These are phyloP conservation scores for Dicrostonyx torquatus DNA, from an alignment of 2,797 vertebrate genomes.

Conservation along the genomic window DNA sequence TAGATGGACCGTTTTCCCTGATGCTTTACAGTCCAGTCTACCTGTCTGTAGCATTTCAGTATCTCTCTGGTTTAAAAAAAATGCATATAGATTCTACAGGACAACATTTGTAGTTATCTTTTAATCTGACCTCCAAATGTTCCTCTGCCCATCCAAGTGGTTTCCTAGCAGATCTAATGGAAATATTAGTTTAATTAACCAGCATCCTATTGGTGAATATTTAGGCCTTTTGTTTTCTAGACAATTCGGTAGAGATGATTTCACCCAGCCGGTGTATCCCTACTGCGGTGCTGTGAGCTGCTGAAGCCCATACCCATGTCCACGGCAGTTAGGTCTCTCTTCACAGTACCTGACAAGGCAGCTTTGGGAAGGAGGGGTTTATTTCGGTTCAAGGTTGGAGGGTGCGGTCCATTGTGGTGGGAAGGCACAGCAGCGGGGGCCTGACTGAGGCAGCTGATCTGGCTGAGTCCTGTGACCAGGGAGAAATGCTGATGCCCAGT, in stretches of 20 bases:
- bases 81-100: background rate
- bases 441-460: background rate
- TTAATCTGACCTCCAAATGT: background rate
- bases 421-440: rapidly evolving
- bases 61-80: background rate
- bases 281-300: background rate
- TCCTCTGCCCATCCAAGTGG: background rate
- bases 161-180: background rate
- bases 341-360: background rate
- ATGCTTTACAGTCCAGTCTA: background rate
- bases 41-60: background rate
- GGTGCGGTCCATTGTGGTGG: background rate
- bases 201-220: background rate
- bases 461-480: background rate
- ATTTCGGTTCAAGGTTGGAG: background rate
- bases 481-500: background rate
- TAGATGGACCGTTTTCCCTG: background rate
- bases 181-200: background rate
- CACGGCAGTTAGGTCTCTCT: too few relatives aligned
- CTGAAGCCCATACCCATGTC: background rate
- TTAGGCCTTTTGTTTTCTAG: background rate
- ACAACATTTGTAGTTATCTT: background rate
- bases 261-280: background rate
- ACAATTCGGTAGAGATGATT: background rate
- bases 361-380: background rate